Conservation (phyloP, 2,888 invertebrate species). For the Terebella lapidaria region DNA sequence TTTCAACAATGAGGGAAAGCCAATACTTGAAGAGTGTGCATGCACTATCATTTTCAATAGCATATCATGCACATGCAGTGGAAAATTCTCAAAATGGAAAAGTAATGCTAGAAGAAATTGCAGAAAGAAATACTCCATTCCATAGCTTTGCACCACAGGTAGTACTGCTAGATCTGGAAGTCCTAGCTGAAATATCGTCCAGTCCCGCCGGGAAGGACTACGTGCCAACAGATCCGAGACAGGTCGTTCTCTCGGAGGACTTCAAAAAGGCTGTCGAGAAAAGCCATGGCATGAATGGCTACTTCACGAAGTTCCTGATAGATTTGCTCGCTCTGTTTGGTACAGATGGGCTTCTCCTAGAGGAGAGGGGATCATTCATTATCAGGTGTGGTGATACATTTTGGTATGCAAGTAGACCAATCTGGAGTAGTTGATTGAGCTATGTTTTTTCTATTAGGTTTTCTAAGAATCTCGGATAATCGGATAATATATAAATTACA, state of each 20-base stretch:
- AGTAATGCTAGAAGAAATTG: too few species aligned
- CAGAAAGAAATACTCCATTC: too few species aligned
- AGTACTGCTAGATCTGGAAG: slow-evolving; percentile 70
- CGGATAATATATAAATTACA: too few species aligned
- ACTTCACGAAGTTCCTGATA: slow-evolving; percentile 82
- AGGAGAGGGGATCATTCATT: slow-evolving; percentile 90
- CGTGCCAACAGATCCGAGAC: not conserved
- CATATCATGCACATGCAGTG: too few species aligned
- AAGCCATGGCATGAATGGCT: slow-evolving; percentile 43
- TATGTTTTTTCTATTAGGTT: not conserved
- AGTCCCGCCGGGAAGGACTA: slow-evolving; percentile 33
- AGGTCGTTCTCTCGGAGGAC: slow-evolving; percentile 10
- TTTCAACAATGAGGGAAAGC: too few species aligned
- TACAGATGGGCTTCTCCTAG: slow-evolving; percentile 76
- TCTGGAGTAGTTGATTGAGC: not conserved
- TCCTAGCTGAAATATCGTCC: slow-evolving; percentile 69
- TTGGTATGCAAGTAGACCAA: too few species aligned
- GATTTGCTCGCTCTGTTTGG: slow-evolving; percentile 80
- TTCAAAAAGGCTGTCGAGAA: slow-evolving; percentile 10
- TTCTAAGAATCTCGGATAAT: too few species aligned
- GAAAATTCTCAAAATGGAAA: too few species aligned
- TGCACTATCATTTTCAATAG: too few species aligned
- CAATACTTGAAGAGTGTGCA: too few species aligned
- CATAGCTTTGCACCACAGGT: too few species aligned
- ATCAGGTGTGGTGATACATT: slow-evolving; percentile 74